These are phyloP conservation scores for Ormyrus thymus DNA, from an alignment of 2,888 invertebrate species.

Conservation along the genomic window DNA sequence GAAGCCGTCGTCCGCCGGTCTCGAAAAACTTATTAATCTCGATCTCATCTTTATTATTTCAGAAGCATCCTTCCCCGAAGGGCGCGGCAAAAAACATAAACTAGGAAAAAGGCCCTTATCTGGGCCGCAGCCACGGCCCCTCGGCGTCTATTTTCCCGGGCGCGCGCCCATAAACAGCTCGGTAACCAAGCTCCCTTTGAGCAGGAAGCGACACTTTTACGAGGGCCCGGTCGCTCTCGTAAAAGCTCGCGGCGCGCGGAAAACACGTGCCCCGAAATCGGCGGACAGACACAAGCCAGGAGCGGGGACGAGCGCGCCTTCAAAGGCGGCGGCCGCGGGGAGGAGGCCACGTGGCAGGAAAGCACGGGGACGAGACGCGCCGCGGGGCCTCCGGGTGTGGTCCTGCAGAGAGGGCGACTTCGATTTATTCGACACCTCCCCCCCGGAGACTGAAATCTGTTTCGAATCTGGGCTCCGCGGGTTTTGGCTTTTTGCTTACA, in stretches of 20 bases:
- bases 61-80: no score
- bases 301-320: conserved; percentile 8
- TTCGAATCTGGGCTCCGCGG: conserved; percentile 39
- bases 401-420: conserved; percentile 73
- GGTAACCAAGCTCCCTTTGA: conserved; percentile 35
- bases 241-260: conserved; percentile 24
- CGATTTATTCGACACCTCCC: conserved; percentile 75
- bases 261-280: conserved; percentile 37
- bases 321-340: conserved; percentile 14
- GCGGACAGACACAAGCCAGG: background rate
- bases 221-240: conserved; percentile 21
- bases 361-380: no score
- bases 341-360: background rate
- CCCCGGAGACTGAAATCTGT: conserved; percentile 39
- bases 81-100: no score
- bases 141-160: background rate
- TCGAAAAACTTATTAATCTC: background rate
- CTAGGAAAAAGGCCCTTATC: conserved; percentile 13
- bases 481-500: background rate
- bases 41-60: background rate
- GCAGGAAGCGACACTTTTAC: conserved; percentile 52
- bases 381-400: conserved; percentile 60
- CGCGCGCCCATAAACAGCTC: conserved; percentile 4
- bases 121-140: background rate
- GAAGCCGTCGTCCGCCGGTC: no score